Percentiles rank a stretch among this genome's conserved stretches.
These are phyloP conservation scores for Etheostoma spectabile DNA, from an alignment of 2,113 vertebrate species.

Conservation along the genomic window DNA sequence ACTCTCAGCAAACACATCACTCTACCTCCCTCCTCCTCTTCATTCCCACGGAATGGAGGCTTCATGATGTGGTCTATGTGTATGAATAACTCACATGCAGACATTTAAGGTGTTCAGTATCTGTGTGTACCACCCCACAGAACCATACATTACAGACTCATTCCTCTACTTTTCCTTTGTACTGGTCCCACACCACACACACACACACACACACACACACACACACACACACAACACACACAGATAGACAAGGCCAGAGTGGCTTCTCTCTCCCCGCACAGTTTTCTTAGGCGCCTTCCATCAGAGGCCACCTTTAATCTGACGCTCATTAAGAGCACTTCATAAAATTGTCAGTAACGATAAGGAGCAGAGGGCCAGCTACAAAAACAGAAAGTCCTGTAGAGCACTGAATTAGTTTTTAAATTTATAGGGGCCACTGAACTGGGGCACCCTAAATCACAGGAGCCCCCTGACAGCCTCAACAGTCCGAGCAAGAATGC, in stretches of 20 bases:
- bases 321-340: conserved; percentile 98
- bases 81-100: conserved; percentile 87
- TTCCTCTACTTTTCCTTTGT: conserved; percentile 87
- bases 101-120: conserved; percentile 89
- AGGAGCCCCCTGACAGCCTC: conserved; percentile 92
- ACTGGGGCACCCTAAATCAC: conserved; percentile 93
- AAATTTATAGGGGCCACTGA: conserved; percentile 93
- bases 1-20: conserved; percentile 80
- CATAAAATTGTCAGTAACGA: conserved; percentile 95
- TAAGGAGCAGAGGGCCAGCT: conserved; percentile 91
- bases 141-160: conserved; percentile 76
- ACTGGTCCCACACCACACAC: conserved; percentile 58
- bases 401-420: conserved; percentile 93
- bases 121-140: conserved; percentile 89
- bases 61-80: conserved; percentile 84
- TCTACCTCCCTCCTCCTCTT: conserved; percentile 37
- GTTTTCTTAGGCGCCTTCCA: conserved; percentile 71
- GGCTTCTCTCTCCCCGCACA: conserved; percentile 40
- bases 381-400: conserved; percentile 92
- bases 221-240: conserved; percentile 75
- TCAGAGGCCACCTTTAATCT: conserved; percentile 92
- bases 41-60: conserved; percentile 86
- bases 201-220: conserved; percentile 76
- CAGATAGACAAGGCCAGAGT: conserved; percentile 34
- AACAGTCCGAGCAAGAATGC: conserved; percentile 89